Conservation (phyloP, 2,888 invertebrate genomes). For the Nephrotoma appendiculata region DNA sequence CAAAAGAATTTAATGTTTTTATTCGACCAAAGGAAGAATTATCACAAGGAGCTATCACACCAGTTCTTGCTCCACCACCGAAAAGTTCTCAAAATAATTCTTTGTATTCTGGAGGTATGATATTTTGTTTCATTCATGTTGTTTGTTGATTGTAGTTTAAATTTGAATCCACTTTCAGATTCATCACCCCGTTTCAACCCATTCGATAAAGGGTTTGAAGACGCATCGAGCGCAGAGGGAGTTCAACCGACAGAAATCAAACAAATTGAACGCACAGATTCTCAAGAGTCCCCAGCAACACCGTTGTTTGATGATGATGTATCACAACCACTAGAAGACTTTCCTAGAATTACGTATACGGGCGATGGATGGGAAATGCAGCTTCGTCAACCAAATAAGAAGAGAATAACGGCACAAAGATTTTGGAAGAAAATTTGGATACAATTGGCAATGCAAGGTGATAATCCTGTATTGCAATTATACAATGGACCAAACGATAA, state of each 20-base stretch:
- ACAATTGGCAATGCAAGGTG: constrained; percentile 59
- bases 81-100: constrained; percentile 18
- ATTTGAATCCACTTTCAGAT: constrained; percentile 29
- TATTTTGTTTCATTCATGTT: background rate
- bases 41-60: constrained; percentile 39
- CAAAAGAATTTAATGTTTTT: constrained; percentile 66
- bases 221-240: constrained; percentile 21
- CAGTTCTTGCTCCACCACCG: constrained; percentile 56
- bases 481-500: constrained; percentile 70
- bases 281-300: constrained; percentile 76
- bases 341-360: constrained; percentile 59
- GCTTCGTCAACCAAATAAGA: constrained; percentile 87
- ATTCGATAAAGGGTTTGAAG: constrained; percentile 45
- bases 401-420: constrained; percentile 86
- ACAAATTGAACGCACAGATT: constrained; percentile 37
- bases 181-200: constrained; percentile 61
- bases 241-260: constrained; percentile 19
- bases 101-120: constrained; percentile 17
- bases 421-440: constrained; percentile 98
- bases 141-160: constrained; percentile 22
- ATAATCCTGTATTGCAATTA: constrained; percentile 74
- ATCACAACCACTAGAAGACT: constrained; percentile 81
- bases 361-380: constrained; percentile 96
- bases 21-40: constrained; percentile 42
- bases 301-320: constrained; percentile 90